Conservation (phyloP, 2,797 vertebrate species). For the Tachyglossus aculeatus region DNA sequence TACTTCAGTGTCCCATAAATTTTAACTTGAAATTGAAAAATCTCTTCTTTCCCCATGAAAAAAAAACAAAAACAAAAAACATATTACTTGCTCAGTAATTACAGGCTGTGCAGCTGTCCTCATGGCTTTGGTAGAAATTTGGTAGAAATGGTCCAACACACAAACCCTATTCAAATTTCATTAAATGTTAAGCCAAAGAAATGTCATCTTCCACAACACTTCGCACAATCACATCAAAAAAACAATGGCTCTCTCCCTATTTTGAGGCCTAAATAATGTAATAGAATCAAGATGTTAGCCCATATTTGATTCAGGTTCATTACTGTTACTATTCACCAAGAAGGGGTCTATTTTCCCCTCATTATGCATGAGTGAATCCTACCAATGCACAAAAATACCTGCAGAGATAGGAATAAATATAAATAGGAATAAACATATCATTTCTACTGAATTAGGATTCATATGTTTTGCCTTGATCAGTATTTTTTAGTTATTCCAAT, state of each 20-base stretch:
- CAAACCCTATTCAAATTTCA: constrained; percentile 71
- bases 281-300: constrained; percentile 39
- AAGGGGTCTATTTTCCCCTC: constrained; percentile 17
- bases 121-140: constrained; percentile 64
- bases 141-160: constrained; percentile 67
- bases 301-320: constrained; percentile 32
- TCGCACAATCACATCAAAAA: constrained; percentile 42
- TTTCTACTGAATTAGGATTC: constrained; percentile 29
- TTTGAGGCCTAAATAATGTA: constrained; percentile 60
- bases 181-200: constrained; percentile 69
- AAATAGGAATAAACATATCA: neutral
- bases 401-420: constrained; percentile 38
- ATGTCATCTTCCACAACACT: constrained; percentile 45
- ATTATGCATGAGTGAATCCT: constrained; percentile 32
- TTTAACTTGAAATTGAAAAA: constrained; percentile 77
- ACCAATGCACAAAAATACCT: constrained; percentile 30
- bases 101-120: constrained; percentile 74
- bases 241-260: constrained; percentile 35
- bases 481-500: constrained; percentile 13
- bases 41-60: constrained; percentile 63
- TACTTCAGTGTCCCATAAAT: constrained; percentile 74
- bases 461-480: neutral
- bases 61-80: constrained; percentile 48
- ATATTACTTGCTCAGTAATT: constrained; percentile 77
- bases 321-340: constrained; percentile 25